Base-by-base conservation (phyloP, 2,888 invertebrate species). In the Brachycybe producta region DNA sequence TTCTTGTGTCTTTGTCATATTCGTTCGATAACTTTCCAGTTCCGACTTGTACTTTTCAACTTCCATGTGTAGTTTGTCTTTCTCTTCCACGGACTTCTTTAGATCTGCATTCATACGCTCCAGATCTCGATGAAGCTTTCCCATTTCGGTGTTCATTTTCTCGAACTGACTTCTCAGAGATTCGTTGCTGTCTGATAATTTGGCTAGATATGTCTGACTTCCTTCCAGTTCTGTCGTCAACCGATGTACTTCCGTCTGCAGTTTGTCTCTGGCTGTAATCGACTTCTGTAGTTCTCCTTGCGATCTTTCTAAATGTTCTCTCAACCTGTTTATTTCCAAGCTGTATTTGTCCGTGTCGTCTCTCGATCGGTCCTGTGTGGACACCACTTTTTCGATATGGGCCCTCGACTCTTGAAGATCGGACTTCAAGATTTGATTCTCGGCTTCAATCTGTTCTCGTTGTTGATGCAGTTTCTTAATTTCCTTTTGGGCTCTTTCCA, bases 41-140 rank as follows among this genome's bases (percentile, higher is more conserved):
- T 83, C 82, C 61, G 82, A 82, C 64, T 77, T 81, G 21, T 80
- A 75, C 62, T 79, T 70, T 57, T 80, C 79, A 59, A 80, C 79
- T 19, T 78, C 66, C 42, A 74, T 75, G 57, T 78, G 71, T 13
- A 80, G 69, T 54, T 77, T 76, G 57, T 58, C 57, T 38, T 56
- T 55, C 11, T 58, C 57, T 34, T 58, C 57, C 7, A 47, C 42
- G 17, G 49, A 47, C 32, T 54, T 51, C 30, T 54, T 52, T 23
- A 65, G 60, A 50, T 70, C 68, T 19, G 60, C 59, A 49, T 68
- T 65, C 32, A 82, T 75, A 58, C 81, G 72, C 67, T 84, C 84
- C 52, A 84, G 74, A 56, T 82, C 76, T 62, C 86, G 86, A 61
- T 84, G 82, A 71, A 87, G 77, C 57, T 85, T 74, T 13, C 82